Evolutionary conservation across 2,797 vertebrate genomes (phyloP).

Genomic region (Enteromius mattozi): DNA sequence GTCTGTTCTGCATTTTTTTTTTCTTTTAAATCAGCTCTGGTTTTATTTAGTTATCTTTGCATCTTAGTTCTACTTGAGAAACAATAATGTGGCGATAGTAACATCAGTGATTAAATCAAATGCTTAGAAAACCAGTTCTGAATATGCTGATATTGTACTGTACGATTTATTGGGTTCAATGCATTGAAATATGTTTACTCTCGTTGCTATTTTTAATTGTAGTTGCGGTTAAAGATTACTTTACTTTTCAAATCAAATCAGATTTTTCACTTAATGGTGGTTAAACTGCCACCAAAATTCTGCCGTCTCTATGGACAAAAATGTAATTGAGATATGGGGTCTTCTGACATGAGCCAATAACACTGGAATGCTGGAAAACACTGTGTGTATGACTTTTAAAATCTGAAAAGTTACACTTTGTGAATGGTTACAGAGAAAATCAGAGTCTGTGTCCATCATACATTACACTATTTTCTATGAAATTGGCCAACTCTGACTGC

Average conservation of each 20-base stretch:
- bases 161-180: background rate
- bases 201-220: background rate
- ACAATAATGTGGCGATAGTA: background rate
- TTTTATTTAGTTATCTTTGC: background rate
- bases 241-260: background rate
- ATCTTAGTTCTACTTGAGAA: background rate
- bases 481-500: background rate
- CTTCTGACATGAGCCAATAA: background rate
- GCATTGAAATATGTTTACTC: background rate
- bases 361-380: background rate
- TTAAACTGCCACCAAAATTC: background rate
- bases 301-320: background rate
- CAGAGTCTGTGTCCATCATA: background rate
- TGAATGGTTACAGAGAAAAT: background rate
- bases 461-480: background rate
- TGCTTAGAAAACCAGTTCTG: background rate
- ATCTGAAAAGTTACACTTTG: background rate
- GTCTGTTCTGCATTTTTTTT: background rate
- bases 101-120: background rate
- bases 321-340: background rate
- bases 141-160: background rate
- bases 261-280: background rate
- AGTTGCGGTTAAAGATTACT: background rate
- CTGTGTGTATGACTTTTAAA: too few species aligned
- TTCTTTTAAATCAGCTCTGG: background rate